phyloP scores from a whole-genome alignment of 2,797 vertebrate genomes.

The Anguilla megastoma region DNA sequence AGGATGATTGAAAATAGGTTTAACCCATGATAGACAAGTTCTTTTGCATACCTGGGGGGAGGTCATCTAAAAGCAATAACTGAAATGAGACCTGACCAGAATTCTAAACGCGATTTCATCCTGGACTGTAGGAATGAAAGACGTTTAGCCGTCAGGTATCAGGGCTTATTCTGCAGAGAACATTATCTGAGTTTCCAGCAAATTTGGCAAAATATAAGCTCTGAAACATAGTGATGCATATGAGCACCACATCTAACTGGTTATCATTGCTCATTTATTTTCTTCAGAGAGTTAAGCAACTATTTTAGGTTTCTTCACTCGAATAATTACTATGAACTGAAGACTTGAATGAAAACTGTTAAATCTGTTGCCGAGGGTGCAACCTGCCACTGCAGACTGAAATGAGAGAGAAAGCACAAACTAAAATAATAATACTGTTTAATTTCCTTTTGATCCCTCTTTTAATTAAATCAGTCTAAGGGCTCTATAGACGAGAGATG shows the following conservation, averaged over 20 bases:
- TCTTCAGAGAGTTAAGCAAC: not conserved
- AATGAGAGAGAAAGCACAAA: not conserved
- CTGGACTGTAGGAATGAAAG: not conserved
- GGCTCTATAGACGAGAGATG: not conserved
- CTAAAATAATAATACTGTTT: not conserved
- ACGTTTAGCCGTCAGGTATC: not conserved
- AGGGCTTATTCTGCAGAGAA: not conserved
- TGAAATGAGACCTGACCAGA: conserved; percentile 7
- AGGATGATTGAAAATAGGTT: conserved; percentile 10
- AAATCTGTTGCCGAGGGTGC: not conserved
- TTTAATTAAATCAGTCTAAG: not conserved
- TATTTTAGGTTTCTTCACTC: not conserved
- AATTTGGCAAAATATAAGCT: not conserved
- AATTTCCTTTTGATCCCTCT: not conserved
- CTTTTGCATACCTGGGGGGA: not conserved
- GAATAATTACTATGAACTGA: not conserved
- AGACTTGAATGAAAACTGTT: not conserved
- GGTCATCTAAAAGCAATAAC: not conserved
- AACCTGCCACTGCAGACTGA: not conserved
- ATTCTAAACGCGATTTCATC: conserved; percentile 2
- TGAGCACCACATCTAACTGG: not conserved
- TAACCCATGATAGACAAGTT: not conserved
- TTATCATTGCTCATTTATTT: not conserved
- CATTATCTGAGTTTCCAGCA: not conserved
- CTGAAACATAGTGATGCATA: not conserved